These are phyloP conservation scores for Meteorus cinctellus DNA, from an alignment of 2,888 invertebrate genomes.

Conservation along the genomic window DNA sequence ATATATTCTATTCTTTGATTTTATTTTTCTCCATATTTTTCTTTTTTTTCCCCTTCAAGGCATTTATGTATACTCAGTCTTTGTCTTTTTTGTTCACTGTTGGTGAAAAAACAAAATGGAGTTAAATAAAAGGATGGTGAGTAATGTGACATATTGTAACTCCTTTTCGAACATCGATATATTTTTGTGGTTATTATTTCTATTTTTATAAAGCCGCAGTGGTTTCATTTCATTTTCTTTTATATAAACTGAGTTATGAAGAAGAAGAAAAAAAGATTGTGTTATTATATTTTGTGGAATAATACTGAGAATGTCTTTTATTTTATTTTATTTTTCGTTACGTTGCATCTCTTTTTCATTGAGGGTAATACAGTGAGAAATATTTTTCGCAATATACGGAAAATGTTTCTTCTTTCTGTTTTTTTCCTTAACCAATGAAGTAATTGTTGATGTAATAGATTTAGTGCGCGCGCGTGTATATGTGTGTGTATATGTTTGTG, in stretches of 20 bases:
- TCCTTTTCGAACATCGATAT: too few relatives aligned
- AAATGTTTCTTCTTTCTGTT: background rate
- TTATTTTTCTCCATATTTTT: background rate
- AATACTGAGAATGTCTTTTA: background rate
- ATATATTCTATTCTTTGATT: conserved; percentile 1
- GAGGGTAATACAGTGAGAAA: background rate
- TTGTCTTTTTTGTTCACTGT: background rate
- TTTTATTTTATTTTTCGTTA: background rate
- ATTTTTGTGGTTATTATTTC: background rate
- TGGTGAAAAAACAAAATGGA: background rate
- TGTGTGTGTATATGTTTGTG: background rate
- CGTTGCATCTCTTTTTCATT: background rate
- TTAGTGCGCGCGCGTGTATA: background rate
- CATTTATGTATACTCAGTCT: background rate
- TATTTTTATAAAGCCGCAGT: background rate
- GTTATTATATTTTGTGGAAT: background rate
- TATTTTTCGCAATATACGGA: background rate
- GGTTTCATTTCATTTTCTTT: too few relatives aligned
- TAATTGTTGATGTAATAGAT: background rate
- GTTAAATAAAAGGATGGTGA: background rate
- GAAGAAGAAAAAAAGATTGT: background rate
- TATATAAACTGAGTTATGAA: too few relatives aligned
- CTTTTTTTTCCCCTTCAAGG: background rate
- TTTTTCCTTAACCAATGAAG: background rate
- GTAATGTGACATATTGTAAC: too few relatives aligned